Evolutionary conservation across 2,113 vertebrate species (phyloP).

Genomic region (Alaudala cheleensis): DNA sequence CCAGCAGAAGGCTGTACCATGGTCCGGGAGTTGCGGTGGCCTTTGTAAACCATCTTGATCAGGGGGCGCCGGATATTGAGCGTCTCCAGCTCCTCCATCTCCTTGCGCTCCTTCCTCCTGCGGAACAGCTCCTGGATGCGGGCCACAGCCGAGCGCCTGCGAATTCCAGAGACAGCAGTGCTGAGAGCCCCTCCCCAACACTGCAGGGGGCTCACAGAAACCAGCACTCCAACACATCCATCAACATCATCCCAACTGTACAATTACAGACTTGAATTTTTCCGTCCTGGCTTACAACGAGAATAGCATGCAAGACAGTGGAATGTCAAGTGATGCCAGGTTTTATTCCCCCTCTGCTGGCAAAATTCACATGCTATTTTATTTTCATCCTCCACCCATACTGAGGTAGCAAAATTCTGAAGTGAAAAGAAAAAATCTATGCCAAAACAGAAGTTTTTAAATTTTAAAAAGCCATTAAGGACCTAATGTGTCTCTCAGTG

Average conservation of each 20-base stretch:
- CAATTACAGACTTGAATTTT: slow-evolving; percentile 18
- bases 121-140: slow-evolving; percentile 98
- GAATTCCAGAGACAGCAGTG: slow-evolving; percentile 2
- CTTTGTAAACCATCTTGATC: slow-evolving; percentile 97
- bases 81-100: slow-evolving; percentile 96
- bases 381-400: not conserved
- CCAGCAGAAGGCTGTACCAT: slow-evolving; percentile 80
- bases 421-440: not conserved
- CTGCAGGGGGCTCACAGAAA: not conserved
- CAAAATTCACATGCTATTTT: slow-evolving; percentile 42
- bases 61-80: slow-evolving; percentile 91
- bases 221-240: slow-evolving; percentile 40
- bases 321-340: slow-evolving; percentile 28
- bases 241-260: not conserved
- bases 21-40: slow-evolving; percentile 97
- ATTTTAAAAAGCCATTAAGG: not conserved
- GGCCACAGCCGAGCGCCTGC: slow-evolving; percentile 92
- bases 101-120: slow-evolving; percentile 93
- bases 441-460: not conserved
- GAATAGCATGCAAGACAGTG: slow-evolving; percentile 68
- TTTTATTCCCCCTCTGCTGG: slow-evolving; percentile 15
- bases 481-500: not conserved
- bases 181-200: not conserved
- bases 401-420: not conserved
- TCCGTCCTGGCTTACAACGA: slow-evolving; percentile 32